Percentiles rank a stretch among this genome's conserved stretches.
phyloP scores from a whole-genome alignment of 2,797 vertebrate genomes.

The Scolopax bukidnonensis region DNA sequence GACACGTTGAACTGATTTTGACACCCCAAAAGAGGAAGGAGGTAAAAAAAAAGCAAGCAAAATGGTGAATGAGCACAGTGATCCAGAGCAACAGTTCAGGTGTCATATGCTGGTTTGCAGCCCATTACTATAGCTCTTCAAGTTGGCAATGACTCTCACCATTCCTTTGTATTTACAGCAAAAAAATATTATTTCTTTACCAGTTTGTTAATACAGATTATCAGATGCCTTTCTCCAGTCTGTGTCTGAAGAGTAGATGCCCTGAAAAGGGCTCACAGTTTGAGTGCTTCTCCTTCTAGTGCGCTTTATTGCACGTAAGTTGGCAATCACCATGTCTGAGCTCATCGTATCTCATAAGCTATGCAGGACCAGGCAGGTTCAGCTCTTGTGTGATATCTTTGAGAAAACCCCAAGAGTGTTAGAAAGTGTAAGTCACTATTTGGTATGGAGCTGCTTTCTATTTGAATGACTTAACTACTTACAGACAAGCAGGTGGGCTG shows the following conservation, averaged over 20 bases:
- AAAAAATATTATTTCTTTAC: background rate
- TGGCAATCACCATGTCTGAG: background rate
- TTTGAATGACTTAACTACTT: background rate
- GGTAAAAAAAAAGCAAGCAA: background rate
- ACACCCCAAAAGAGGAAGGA: background rate
- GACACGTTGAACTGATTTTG: background rate
- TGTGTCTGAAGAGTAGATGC: background rate
- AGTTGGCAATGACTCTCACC: background rate
- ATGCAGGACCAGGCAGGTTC: background rate
- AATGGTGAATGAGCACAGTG: fast-evolving
- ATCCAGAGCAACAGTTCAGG: background rate
- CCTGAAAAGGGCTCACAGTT: background rate
- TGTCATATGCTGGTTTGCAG: background rate
- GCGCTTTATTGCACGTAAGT: fast-evolving
- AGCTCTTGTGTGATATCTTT: background rate
- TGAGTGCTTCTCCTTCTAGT: background rate
- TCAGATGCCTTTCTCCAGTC: background rate
- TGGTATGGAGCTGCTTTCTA: background rate
- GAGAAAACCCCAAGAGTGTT: background rate
- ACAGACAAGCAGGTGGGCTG: background rate
- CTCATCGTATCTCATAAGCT: background rate
- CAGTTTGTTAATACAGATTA: background rate
- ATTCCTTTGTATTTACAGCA: background rate
- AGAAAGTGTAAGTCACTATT: background rate
- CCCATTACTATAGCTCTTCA: background rate